These are phyloP conservation scores for Leptodactylus fallax DNA, from an alignment of 2,797 vertebrate genomes.

Conservation along the genomic window DNA sequence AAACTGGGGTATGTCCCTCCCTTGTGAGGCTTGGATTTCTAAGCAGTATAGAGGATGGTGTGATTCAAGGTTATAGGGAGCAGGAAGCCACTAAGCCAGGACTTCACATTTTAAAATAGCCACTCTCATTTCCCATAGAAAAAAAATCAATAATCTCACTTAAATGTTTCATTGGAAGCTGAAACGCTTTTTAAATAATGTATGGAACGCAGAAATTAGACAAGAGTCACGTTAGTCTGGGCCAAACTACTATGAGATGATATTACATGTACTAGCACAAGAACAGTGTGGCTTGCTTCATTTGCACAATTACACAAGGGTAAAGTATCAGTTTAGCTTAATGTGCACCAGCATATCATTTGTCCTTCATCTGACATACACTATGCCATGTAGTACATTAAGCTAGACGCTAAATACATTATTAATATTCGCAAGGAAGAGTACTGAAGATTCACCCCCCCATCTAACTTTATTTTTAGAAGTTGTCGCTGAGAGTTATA, in stretches of 20 bases:
- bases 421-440: constrained; percentile 68
- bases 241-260: background rate
- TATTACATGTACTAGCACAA: background rate
- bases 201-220: constrained; percentile 7
- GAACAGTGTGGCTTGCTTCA: background rate
- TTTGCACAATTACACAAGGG: background rate
- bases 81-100: constrained; percentile 53
- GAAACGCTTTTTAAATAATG: constrained; percentile 40
- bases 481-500: constrained; percentile 66
- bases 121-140: constrained; percentile 44
- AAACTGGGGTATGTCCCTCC: constrained; percentile 1
- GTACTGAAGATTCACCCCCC: background rate
- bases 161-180: background rate
- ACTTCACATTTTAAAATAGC: constrained; percentile 51
- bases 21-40: constrained; percentile 28
- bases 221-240: constrained; percentile 21
- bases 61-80: constrained; percentile 79
- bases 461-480: constrained; percentile 67
- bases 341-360: constrained; percentile 61
- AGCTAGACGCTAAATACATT: constrained; percentile 64
- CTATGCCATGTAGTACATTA: constrained; percentile 67
- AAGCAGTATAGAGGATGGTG: constrained; percentile 69
- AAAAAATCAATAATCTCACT: constrained; percentile 36
- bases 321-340: background rate
- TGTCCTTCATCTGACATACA: constrained; percentile 83